Base-by-base conservation (phyloP, 2,797 vertebrate species). In the Neoniphon sammara region DNA sequence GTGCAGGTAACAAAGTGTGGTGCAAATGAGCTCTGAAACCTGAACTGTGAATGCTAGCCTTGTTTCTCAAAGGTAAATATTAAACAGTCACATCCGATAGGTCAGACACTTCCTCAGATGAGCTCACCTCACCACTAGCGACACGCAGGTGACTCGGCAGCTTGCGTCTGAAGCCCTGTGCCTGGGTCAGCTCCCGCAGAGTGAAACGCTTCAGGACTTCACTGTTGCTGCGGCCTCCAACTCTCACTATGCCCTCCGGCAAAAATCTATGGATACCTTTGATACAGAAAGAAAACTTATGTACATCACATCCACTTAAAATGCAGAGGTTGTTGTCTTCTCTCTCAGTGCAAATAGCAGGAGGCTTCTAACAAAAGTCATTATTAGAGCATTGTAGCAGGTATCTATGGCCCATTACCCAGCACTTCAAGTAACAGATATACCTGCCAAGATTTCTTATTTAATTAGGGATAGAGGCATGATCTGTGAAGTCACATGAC, bases 171-270 rank as follows among this genome's bases (percentile, higher is more conserved):
- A 91, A 91, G 7, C 77, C 12, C 0, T 0, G 0, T 6, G 79
- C 80, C 57, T 67, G 92, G 55, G 91, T 94, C 86, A 97, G 86
- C 78, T 97, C 94, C 71, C 90, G 91, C 23, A 98, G 88, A 50
- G 93, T 95, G 85, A 96, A 98, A 4, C 23, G 73, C 74, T 96
- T 96, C 78, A 99, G 87, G 66, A 90, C 62, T 61, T 94, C 94
- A 71, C 97, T 98, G 93, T 70, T 96, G 91, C 97, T 97, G 67
- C 97, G 96, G 53, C 97, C 96, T 14, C 97, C 96, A 0, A 99
- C 94, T 74, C 96, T 93, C 39, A 98, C 97, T 0, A 98, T 96
- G 54, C 94, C 95, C 0, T 52, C 11, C 7, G 56, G 27, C 34
- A 95, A 87, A 86, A 97, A 97, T 8, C 23, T 87, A 47, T 93